Base-by-base conservation (phyloP, 2,888 invertebrate genomes). In the Pristionchus exspectatus region DNA sequence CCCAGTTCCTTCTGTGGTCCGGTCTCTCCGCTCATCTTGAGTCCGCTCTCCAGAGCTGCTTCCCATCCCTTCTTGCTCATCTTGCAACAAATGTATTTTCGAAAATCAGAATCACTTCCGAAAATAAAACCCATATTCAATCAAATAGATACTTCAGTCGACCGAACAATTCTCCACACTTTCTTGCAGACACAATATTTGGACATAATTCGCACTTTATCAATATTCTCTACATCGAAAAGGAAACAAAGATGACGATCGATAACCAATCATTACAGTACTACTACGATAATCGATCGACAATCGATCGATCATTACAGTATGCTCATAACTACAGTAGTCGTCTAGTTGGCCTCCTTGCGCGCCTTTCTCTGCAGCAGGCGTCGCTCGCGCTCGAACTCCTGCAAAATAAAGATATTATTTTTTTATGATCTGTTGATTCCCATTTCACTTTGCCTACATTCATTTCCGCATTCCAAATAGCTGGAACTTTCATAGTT, bases 351-450 rank as follows among this genome's bases (percentile, higher is more conserved):
- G 69, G 33, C 74, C 56, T 93, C 94, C 90, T 94, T 94, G 87
- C 94, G 92, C 14, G 91, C 90, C 90, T 94, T 92, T 89, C 95
- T 91, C 90, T 92, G 90, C 88, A 95, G 91, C 30, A 95, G 91
- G 56, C 95, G 93, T 90, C 93, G 92, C 87, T 95, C 95, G 33
- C 95, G 94, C 90, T 95, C 95, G 92, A 93, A 95, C 88, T 95
- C 95, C 91, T 92, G 74, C 59, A 59, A 59, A 18, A 50, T 50
- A n/a, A 14, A 81, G 50, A 5, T 38, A 38, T 38, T 38, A 38
- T 3, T 38, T 38, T 38, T 38, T 38, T 5, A 38, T 38, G 38
- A 5, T 38, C 38, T 38, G 38, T 38, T 38, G 38, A 38, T 38
- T 38, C 38, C 3, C 38, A 38, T 38, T 38, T 38, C 38, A 38